phyloP scores from a whole-genome alignment of 2,888 invertebrate species.

The Dicycla oo region DNA sequence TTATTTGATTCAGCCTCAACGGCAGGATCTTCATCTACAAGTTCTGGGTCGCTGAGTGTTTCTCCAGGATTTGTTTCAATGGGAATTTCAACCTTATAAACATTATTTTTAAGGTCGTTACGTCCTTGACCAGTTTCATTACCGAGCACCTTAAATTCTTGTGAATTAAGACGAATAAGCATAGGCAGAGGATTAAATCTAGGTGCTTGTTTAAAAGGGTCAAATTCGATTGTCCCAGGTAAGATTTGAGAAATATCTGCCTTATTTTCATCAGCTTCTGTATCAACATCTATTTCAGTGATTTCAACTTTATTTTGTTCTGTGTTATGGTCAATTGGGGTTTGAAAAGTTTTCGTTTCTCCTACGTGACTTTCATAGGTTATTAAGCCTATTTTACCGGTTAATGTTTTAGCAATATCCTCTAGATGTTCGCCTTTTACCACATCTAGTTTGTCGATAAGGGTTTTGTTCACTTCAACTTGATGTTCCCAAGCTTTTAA shows the following conservation, averaged over 20 bases:
- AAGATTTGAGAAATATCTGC: constrained; percentile 11
- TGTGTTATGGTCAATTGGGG: background rate
- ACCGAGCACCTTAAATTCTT: constrained; percentile 19
- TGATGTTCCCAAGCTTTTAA: constrained; percentile 45
- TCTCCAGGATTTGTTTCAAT: constrained; percentile 34
- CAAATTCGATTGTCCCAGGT: constrained; percentile 1
- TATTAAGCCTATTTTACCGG: constrained; percentile 21
- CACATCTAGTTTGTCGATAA: constrained; percentile 34
- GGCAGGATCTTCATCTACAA: constrained; percentile 48
- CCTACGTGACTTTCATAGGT: constrained; percentile 27
- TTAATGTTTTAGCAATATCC: constrained; percentile 37
- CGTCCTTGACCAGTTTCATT: background rate
- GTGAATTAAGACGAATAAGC: constrained; percentile 43
- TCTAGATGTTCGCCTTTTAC: constrained; percentile 35
- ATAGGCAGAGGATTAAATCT: constrained; percentile 33
- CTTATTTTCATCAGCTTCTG: background rate
- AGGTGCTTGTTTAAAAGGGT: constrained; percentile 34
- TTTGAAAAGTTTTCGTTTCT: constrained; percentile 18
- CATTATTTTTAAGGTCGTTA: constrained; percentile 9
- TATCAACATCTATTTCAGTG: background rate
- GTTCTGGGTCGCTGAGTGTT: constrained; percentile 58
- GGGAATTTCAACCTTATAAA: constrained; percentile 19
- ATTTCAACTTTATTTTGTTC: constrained; percentile 18
- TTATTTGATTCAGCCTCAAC: constrained; percentile 18
- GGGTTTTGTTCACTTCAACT: constrained; percentile 48